Percentiles rank a stretch among this genome's conserved stretches.
Evolutionary conservation across 2,797 vertebrate genomes (phyloP).

Genomic region (Microtus obscurus): DNA sequence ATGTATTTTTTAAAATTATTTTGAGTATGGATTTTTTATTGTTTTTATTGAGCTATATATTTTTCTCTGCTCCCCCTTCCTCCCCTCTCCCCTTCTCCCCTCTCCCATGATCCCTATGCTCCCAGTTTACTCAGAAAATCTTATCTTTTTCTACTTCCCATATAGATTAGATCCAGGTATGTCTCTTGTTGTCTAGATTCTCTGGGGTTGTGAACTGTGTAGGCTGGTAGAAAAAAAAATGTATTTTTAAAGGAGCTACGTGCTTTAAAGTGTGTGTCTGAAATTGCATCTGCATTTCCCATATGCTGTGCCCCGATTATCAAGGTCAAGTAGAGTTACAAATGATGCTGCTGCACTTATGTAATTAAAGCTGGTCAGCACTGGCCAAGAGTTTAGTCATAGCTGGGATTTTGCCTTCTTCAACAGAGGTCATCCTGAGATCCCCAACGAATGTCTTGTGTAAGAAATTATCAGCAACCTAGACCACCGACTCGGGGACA

Average conservation of each 20-base stretch:
- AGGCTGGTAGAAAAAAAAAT: neutral
- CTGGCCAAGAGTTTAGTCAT: neutral
- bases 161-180: no score
- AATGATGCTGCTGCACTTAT: neutral
- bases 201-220: no score
- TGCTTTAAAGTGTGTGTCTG: neutral
- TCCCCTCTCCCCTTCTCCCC: no score
- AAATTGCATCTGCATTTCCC: neutral
- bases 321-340: neutral
- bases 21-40: no score
- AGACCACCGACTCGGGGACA: neutral
- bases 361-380: neutral
- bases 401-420: conserved; percentile 6
- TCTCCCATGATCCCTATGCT: no score
- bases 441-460: neutral
- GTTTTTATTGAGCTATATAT: no score
- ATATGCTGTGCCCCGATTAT: neutral
- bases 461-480: neutral
- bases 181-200: no score
- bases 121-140: no score
- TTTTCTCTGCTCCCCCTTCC: no score
- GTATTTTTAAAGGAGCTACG: neutral
- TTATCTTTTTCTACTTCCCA: no score
- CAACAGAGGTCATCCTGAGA: conserved; percentile 34
- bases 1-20: neutral